These are phyloP conservation scores for Psylliodes chrysocephalus DNA, from an alignment of 2,888 invertebrate genomes.

Conservation along the genomic window DNA sequence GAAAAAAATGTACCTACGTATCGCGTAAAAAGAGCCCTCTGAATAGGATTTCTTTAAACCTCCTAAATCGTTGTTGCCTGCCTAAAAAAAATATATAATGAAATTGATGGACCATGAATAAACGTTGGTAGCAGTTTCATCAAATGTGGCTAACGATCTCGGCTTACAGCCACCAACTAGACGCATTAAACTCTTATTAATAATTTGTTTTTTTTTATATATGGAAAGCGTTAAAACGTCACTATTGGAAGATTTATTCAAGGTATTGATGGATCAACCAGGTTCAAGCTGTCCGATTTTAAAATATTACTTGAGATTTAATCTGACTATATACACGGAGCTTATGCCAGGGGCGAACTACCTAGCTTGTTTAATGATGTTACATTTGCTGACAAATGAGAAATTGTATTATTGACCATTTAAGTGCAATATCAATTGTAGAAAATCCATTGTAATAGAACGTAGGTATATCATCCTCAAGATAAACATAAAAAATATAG, in stretches of 20 bases:
- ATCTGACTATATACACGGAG: conserved; percentile 17
- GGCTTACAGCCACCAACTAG: conserved; percentile 2
- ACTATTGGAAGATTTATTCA: conserved; percentile 20
- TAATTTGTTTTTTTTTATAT: conserved; percentile 21
- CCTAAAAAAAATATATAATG: neutral
- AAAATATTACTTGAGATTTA: conserved; percentile 24
- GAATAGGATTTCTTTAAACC: too few species aligned
- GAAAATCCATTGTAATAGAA: too few species aligned
- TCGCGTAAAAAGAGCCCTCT: too few species aligned
- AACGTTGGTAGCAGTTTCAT: neutral
- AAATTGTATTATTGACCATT: too few species aligned
- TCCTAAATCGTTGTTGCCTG: too few species aligned
- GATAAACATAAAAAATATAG: too few species aligned
- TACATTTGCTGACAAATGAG: too few species aligned
- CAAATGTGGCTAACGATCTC: neutral
- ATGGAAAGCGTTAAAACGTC: conserved; percentile 25
- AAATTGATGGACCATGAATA: neutral
- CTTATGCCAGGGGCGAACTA: neutral
- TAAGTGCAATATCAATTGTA: too few species aligned
- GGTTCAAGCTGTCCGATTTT: conserved; percentile 20
- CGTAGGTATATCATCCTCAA: too few species aligned
- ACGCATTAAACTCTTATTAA: conserved; percentile 16
- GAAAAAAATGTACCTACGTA: too few species aligned
- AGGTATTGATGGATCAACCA: conserved; percentile 28
- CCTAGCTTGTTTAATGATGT: neutral